A percentile compares a stretch with the other conserved stretches of the same genome.
Conservation (phyloP, 2,888 invertebrate genomes). For the Malthinus flaveolus region DNA sequence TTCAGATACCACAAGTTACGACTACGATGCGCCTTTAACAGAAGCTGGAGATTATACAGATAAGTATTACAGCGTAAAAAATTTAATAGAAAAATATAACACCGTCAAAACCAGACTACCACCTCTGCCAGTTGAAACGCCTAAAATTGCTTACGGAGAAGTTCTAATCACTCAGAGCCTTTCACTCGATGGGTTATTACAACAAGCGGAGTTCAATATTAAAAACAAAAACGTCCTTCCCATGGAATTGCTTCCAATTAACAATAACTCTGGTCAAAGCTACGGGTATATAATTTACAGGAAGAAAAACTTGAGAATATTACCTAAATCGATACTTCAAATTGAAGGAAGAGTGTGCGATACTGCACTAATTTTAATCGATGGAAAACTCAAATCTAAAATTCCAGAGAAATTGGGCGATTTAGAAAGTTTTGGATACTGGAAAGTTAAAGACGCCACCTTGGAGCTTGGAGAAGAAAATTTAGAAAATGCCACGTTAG, state of each 20-base stretch:
- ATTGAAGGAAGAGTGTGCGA: constrained; percentile 55
- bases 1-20: constrained; percentile 52
- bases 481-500: constrained; percentile 45
- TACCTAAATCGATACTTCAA: constrained; percentile 42
- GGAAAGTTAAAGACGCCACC: constrained; percentile 45
- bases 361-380: constrained; percentile 57
- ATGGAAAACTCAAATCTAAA: constrained; percentile 50
- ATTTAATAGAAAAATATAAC: constrained; percentile 53
- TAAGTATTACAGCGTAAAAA: constrained; percentile 74
- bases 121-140: constrained; percentile 42
- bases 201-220: constrained; percentile 24
- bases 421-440: constrained; percentile 52
- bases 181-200: constrained; percentile 31
- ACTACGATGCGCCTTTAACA: constrained; percentile 81
- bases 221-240: constrained; percentile 31
- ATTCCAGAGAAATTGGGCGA: constrained; percentile 41
- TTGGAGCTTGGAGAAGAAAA: constrained; percentile 40
- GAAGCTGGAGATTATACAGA: constrained; percentile 89
- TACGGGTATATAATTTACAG: constrained; percentile 62
- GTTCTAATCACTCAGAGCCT: constrained; percentile 38
- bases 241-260: constrained; percentile 50
- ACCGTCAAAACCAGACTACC: constrained; percentile 46
- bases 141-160: constrained; percentile 44
- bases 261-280: constrained; percentile 57
- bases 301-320: constrained; percentile 44